A percentile compares a stretch with the other conserved stretches of the same genome.
Evolutionary conservation across 2,888 invertebrate species (phyloP).

Genomic region (Cyclophora albipunctata): DNA sequence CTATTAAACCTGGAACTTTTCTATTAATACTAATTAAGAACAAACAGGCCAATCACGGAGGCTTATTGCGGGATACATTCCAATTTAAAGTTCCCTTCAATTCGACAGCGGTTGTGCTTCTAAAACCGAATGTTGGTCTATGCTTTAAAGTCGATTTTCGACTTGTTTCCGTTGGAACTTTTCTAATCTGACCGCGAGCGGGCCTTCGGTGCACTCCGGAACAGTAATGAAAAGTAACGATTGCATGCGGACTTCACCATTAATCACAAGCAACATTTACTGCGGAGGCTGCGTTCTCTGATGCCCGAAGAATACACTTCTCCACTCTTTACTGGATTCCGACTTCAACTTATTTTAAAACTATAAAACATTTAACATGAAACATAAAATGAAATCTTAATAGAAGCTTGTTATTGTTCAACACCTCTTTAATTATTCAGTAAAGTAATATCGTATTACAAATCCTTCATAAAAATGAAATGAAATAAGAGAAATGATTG

Average conservation of each 20-base stretch:
- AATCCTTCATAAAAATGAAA: conserved; percentile 6
- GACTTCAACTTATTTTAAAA: no score
- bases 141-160: conserved; percentile 73
- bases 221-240: conserved; percentile 75
- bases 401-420: no score
- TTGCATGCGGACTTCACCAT: conserved; percentile 68
- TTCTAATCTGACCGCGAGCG: conserved; percentile 71
- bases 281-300: conserved; percentile 16
- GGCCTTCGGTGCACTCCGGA: conserved; percentile 65
- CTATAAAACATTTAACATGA: no score
- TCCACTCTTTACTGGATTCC: neutral
- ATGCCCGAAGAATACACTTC: conserved; percentile 7
- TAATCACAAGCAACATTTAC: conserved; percentile 55
- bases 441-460: no score
- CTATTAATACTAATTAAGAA: conserved; percentile 74
- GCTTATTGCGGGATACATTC: conserved; percentile 74
- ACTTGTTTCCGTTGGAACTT: conserved; percentile 64
- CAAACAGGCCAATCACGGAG: conserved; percentile 72
- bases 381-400: no score
- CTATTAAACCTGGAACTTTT: conserved; percentile 44
- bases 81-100: conserved; percentile 74
- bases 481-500: conserved; percentile 22
- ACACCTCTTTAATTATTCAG: no score
- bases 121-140: conserved; percentile 70
- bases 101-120: conserved; percentile 54